Conservation (phyloP, 2,888 invertebrate genomes). For the Plagodis pulveraria region DNA sequence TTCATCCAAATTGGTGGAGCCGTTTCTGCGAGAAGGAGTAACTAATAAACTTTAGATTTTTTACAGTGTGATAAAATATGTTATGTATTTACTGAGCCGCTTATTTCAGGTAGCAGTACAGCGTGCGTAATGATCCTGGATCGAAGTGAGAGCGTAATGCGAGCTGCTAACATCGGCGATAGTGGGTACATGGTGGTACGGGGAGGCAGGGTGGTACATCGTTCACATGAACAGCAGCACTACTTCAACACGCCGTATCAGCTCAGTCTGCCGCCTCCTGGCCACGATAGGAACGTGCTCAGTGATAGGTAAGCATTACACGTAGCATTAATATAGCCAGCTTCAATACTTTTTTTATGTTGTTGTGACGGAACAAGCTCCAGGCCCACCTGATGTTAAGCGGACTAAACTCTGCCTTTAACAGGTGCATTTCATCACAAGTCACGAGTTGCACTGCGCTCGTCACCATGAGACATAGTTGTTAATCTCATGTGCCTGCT, state of each 20-base stretch:
- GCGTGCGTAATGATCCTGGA: constrained; percentile 98
- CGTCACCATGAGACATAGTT: too few species aligned
- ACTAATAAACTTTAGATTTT: background rate
- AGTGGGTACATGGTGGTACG: constrained; percentile 98
- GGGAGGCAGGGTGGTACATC: constrained; percentile 93
- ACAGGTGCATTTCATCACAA: too few species aligned
- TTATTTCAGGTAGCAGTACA: constrained; percentile 94
- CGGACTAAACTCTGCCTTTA: too few species aligned
- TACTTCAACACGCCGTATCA: constrained; percentile 99
- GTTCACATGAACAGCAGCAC: constrained; percentile 98
- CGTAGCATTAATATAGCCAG: too few species aligned
- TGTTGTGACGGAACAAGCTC: too few species aligned
- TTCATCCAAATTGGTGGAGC: background rate
- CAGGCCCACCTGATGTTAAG: too few species aligned
- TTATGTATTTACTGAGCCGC: background rate
- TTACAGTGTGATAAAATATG: too few species aligned
- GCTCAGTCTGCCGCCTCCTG: constrained; percentile 96
- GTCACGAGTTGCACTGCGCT: too few species aligned
- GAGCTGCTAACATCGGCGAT: constrained; percentile 99
- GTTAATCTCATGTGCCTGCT: too few species aligned
- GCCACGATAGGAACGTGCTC: constrained; percentile 93
- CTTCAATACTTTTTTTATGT: too few species aligned
- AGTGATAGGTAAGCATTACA: constrained; percentile 89
- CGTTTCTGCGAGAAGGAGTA: background rate
- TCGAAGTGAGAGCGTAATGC: constrained; percentile 94